Evolutionary conservation across 2,888 invertebrate genomes (phyloP).

Genomic region (Heteromurus nitidus): DNA sequence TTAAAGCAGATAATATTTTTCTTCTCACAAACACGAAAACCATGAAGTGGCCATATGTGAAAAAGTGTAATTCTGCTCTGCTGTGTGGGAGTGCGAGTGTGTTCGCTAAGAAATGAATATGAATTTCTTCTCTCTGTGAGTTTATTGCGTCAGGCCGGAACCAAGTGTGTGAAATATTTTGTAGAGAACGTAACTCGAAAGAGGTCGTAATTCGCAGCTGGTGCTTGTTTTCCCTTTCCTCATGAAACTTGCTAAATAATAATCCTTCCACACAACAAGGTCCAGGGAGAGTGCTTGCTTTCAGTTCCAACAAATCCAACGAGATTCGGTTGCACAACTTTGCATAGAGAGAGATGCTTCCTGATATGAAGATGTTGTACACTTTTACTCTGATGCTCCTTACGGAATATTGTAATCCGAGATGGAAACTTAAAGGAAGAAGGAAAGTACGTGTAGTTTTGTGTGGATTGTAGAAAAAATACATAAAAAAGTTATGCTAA

Average conservation of each 20-base stretch:
- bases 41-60: background rate
- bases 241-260: slow-evolving; percentile 13
- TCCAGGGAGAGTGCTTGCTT: background rate
- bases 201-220: slow-evolving; percentile 58
- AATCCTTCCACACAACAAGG: background rate
- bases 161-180: slow-evolving; percentile 38
- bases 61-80: background rate
- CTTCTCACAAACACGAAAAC: too few relatives aligned
- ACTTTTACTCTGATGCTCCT: background rate
- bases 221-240: background rate
- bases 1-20: too few relatives aligned
- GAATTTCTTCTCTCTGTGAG: background rate
- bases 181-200: slow-evolving; percentile 17
- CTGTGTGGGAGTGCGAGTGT: background rate
- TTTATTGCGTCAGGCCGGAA: slow-evolving; percentile 7
- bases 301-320: background rate
- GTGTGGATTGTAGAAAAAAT: background rate
- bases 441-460: background rate
- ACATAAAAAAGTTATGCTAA: slow-evolving; percentile 8
- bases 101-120: slow-evolving; percentile 5
- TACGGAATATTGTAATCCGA: background rate
- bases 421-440: background rate
- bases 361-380: background rate
- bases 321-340: background rate
- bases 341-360: background rate